These are phyloP conservation scores for Dipus sagitta DNA, from an alignment of 2,797 vertebrate species.

Conservation along the genomic window DNA sequence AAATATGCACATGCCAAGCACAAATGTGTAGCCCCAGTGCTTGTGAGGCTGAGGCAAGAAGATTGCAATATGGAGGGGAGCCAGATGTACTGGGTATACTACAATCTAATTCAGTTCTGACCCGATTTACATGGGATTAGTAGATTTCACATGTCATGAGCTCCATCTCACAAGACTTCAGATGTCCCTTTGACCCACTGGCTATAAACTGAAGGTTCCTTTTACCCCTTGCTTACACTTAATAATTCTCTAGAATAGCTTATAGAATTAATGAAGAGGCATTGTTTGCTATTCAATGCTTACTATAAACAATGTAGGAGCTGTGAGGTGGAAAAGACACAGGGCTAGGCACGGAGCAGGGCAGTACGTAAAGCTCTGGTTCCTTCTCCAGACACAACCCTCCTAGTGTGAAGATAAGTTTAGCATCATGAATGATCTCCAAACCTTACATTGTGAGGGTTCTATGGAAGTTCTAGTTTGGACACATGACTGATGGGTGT, in stretches of 20 bases:
- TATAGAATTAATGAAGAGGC: no score
- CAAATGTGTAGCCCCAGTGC: no score
- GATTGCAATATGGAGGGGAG: no score
- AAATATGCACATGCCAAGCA: no score
- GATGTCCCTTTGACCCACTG: no score
- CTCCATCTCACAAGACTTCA: background rate
- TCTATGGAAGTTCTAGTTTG: no score
- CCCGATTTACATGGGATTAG: background rate
- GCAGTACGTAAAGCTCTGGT: rapidly evolving
- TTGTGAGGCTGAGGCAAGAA: no score
- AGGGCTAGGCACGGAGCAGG: background rate
- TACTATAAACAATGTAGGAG: background rate
- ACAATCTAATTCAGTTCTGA: no score
- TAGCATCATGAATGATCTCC: background rate
- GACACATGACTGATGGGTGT: background rate
- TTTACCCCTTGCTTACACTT: no score
- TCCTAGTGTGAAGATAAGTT: background rate
- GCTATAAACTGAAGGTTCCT: background rate
- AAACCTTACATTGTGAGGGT: background rate
- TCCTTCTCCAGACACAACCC: rapidly evolving
- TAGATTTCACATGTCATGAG: background rate
- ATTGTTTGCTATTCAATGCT: background rate
- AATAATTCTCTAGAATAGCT: background rate
- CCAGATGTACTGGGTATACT: no score
- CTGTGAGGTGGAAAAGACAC: background rate